Percentiles rank a stretch among this genome's conserved stretches.
Evolutionary conservation across 2,797 vertebrate genomes (phyloP).

Genomic region (Ctenosaura bakeri): DNA sequence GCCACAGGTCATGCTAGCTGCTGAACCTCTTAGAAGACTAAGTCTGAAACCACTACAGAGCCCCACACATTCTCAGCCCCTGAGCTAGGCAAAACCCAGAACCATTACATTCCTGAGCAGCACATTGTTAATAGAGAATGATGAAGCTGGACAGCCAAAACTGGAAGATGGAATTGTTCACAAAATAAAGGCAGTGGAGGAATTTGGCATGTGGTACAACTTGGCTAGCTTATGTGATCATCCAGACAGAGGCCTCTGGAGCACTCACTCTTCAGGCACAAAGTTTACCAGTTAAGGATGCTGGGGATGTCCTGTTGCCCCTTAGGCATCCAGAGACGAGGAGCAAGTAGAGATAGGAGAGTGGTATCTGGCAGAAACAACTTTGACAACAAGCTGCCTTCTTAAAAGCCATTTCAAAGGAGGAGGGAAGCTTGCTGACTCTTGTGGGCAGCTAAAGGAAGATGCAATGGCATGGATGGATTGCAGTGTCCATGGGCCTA

Average conservation of each 20-base stretch:
- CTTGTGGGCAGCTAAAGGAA: not conserved
- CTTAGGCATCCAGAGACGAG: not conserved
- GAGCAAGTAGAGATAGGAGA: not conserved
- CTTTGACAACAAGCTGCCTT: not conserved
- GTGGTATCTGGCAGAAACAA: not conserved
- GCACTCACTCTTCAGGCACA: no score
- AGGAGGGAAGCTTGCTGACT: not conserved
- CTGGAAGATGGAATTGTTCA: not conserved
- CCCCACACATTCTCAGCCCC: no score
- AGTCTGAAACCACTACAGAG: not conserved
- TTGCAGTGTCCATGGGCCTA: not conserved
- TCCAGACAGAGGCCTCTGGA: not conserved
- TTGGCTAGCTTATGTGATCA: constrained; percentile 20
- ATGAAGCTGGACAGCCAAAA: not conserved
- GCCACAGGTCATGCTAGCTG: not conserved
- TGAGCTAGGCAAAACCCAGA: no score
- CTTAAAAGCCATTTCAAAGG: not conserved
- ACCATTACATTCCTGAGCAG: not conserved
- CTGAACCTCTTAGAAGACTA: not conserved
- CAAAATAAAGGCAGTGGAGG: not conserved
- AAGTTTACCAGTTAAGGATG: not conserved
- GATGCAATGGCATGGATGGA: not conserved
- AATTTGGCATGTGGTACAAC: not conserved
- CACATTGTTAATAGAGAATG: not conserved
- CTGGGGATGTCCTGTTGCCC: not conserved